These are phyloP conservation scores for Andrena fulva DNA, from an alignment of 2,888 invertebrate species.

Conservation along the genomic window DNA sequence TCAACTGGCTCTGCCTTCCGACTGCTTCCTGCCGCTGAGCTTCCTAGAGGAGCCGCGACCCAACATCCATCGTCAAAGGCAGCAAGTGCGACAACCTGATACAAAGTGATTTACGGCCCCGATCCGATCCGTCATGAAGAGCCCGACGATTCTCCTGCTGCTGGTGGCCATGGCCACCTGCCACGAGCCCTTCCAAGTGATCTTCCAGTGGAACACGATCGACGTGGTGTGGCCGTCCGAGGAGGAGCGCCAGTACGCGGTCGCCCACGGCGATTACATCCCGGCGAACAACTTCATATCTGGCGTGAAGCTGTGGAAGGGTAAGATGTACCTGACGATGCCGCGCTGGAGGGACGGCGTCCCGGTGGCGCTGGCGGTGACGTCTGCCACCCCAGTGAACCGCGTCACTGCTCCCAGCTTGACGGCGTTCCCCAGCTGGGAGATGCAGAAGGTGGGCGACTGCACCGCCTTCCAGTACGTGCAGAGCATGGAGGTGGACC, in stretches of 20 bases:
- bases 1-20: constrained; percentile 29
- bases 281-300: constrained; percentile 89
- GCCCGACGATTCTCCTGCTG: constrained; percentile 35
- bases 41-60: no score
- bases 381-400: constrained; percentile 83
- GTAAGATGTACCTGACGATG: constrained; percentile 89
- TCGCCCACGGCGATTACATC: constrained; percentile 87
- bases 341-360: constrained; percentile 90
- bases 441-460: constrained; percentile 88
- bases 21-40: no score
- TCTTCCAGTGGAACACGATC: constrained; percentile 90
- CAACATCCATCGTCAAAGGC: no score
- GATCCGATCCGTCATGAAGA: constrained; percentile 33
- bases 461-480: constrained; percentile 91
- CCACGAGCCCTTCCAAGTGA: constrained; percentile 87
- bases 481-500: constrained; percentile 91
- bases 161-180: constrained; percentile 48
- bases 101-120: background rate
- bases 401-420: constrained; percentile 88
- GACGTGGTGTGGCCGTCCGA: constrained; percentile 89
- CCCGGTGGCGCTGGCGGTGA: constrained; percentile 89
- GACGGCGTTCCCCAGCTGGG: constrained; percentile 90
- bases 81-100: no score
- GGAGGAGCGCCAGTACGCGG: constrained; percentile 86
- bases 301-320: constrained; percentile 89